Conservation (phyloP, 2,797 vertebrate genomes). For the Aldrovandia affinis region DNA sequence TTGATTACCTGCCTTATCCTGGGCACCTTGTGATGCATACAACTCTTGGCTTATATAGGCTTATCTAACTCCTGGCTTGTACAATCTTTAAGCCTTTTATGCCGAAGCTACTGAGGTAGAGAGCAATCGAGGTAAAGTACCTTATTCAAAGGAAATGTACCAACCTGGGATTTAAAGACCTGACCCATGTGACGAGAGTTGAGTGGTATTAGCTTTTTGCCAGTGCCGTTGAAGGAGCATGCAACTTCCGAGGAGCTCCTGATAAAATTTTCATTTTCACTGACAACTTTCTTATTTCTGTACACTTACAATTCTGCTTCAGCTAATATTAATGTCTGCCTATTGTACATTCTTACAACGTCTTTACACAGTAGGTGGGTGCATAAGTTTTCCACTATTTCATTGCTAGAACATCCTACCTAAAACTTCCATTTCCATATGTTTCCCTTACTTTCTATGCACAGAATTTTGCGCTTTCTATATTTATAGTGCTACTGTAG, state of each 20-base stretch:
- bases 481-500: not conserved
- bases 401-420: not conserved
- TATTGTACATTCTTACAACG: not conserved
- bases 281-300: too few species aligned
- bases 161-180: not conserved
- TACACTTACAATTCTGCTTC: too few species aligned
- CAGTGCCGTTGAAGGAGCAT: not conserved
- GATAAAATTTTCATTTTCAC: too few species aligned
- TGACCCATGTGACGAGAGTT: not conserved
- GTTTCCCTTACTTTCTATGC: not conserved
- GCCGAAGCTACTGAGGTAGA: not conserved
- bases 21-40: not conserved
- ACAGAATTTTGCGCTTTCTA: not conserved
- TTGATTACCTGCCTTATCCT: not conserved
- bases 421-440: not conserved
- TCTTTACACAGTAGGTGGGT: not conserved
- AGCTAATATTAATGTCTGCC: too few species aligned
- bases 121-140: not conserved
- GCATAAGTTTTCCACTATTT: not conserved
- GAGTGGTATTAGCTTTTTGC: not conserved
- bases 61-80: not conserved
- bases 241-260: not conserved
- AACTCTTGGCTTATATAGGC: not conserved
- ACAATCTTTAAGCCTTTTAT: slow-evolving; percentile 1
- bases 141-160: not conserved